Evolutionary conservation across 2,113 vertebrate genomes (phyloP).

Genomic region (Puma concolor): DNA sequence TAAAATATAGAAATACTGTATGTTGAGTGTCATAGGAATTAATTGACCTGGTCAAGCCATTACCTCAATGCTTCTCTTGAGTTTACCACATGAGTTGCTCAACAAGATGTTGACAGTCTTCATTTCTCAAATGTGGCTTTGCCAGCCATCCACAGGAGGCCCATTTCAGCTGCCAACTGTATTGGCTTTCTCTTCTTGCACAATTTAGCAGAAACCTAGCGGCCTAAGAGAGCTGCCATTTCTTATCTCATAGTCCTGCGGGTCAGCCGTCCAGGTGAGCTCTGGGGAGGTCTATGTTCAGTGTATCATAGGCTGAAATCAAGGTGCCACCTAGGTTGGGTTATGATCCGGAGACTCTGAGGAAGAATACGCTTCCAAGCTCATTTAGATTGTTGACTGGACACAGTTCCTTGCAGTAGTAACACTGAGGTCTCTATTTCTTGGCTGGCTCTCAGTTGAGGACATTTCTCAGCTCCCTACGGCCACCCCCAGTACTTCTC

Average conservation of each 20-base stretch:
- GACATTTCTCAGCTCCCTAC: neutral
- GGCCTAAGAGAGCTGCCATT: neutral
- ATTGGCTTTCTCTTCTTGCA: neutral
- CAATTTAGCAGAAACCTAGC: neutral
- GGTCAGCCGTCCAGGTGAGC: neutral
- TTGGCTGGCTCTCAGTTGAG: neutral
- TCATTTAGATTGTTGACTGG: neutral
- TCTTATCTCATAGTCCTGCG: neutral
- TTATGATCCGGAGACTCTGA: accelerated
- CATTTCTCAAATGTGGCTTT: neutral
- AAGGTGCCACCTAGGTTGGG: neutral
- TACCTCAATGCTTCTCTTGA: neutral
- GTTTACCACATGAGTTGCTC: neutral
- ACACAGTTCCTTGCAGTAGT: neutral
- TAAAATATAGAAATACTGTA: neutral
- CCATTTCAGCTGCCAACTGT: neutral
- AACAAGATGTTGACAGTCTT: neutral
- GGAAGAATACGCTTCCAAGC: neutral
- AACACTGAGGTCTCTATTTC: neutral
- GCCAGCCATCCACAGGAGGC: neutral
- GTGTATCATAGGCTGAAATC: neutral
- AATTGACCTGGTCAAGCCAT: neutral
- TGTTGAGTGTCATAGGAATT: neutral
- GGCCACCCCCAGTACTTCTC: neutral
- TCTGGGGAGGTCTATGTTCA: neutral